phyloP scores from a whole-genome alignment of 2,888 invertebrate species.

The Dicycla oo region DNA sequence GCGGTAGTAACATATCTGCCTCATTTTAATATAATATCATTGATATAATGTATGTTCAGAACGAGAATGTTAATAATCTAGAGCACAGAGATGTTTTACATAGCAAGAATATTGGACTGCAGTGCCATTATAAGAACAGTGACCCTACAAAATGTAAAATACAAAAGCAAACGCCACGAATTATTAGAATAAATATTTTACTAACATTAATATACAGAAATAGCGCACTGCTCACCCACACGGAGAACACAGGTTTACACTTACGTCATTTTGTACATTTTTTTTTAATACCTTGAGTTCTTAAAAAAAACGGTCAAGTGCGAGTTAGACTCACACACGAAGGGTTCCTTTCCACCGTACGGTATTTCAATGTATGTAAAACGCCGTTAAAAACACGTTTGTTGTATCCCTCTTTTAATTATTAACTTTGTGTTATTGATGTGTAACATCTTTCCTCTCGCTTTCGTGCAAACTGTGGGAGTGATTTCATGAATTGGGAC shows the following conservation, averaged over 20 bases:
- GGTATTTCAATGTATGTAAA: no score
- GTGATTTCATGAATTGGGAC: no score
- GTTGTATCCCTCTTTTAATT: no score
- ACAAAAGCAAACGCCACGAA: conserved; percentile 14
- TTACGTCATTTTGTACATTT: conserved; percentile 60
- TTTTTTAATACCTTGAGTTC: conserved; percentile 57
- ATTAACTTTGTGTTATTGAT: no score
- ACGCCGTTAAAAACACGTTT: no score
- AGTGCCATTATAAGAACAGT: conserved; percentile 35
- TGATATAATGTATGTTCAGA: background rate
- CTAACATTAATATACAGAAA: conserved; percentile 22
- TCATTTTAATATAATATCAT: no score
- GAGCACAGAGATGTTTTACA: conserved; percentile 14
- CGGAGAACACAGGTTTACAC: conserved; percentile 69
- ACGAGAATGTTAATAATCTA: conserved; percentile 17
- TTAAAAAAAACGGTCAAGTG: conserved; percentile 47
- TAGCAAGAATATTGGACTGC: conserved; percentile 29
- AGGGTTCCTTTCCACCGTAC: no score
- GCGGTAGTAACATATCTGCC: no score
- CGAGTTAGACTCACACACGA: no score
- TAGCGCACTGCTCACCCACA: conserved; percentile 27
- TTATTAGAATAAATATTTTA: conserved; percentile 24
- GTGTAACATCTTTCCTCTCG: no score
- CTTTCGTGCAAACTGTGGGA: no score
- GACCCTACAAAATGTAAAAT: conserved; percentile 35